Percentiles rank a stretch among this genome's conserved stretches.
Conservation (phyloP, 2,797 vertebrate genomes). For the Hippocampus kuda region DNA sequence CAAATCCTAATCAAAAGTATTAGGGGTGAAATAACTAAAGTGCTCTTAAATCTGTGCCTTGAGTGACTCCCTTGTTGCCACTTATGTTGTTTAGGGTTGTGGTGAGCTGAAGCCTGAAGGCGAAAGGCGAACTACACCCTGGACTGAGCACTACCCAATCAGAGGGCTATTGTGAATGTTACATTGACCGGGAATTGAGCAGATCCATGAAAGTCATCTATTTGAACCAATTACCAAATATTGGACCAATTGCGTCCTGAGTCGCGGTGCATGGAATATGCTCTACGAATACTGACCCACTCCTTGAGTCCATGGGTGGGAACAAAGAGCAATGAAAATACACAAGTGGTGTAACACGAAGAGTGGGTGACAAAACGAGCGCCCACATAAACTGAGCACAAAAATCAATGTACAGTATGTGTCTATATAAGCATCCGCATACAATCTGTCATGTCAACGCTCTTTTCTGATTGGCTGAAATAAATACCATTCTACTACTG, state of each 20-base stretch:
- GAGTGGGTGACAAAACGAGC: constrained; percentile 34
- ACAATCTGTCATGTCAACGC: neutral
- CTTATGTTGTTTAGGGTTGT: neutral
- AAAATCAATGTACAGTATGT: neutral
- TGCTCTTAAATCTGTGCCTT: constrained; percentile 62
- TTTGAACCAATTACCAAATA: constrained; percentile 18
- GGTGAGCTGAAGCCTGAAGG: neutral
- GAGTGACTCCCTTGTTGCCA: constrained; percentile 51
- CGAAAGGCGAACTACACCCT: neutral
- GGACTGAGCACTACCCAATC: neutral
- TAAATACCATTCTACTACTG: too few species aligned
- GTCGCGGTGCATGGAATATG: constrained; percentile 36
- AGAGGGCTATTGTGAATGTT: neutral
- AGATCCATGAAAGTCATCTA: constrained; percentile 44
- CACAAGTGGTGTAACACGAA: constrained; percentile 33
- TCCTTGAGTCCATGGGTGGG: constrained; percentile 48
- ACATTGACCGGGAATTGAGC: neutral
- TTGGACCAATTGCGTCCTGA: constrained; percentile 20
- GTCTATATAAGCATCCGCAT: neutral
- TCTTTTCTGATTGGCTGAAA: neutral
- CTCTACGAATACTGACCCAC: constrained; percentile 25
- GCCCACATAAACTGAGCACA: constrained; percentile 16
- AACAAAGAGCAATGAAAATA: constrained; percentile 42
- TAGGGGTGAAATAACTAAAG: constrained; percentile 56
- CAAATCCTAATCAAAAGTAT: constrained; percentile 50